Conservation (phyloP, 2,888 invertebrate genomes). For the Argyra leucocephala region DNA sequence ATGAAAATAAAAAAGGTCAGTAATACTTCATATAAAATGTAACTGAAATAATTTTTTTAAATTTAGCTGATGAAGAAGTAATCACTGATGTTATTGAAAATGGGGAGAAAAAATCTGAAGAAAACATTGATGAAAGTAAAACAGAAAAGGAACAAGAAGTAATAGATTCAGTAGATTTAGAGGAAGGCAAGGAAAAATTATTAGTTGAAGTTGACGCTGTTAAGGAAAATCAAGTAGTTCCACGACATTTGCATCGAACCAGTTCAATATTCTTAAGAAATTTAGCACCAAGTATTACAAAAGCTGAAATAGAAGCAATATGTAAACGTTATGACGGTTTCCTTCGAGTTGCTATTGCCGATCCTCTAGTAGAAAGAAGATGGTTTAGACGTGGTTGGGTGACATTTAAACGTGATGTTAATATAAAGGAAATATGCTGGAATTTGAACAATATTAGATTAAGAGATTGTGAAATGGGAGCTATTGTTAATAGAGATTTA, state of each 20-base stretch:
- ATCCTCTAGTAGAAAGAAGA: conserved; percentile 89
- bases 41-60: conserved; percentile 13
- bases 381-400: conserved; percentile 98
- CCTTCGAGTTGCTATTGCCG: conserved; percentile 88
- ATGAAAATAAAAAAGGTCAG: conserved; percentile 20
- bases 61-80: conserved; percentile 25
- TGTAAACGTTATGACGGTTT: conserved; percentile 89
- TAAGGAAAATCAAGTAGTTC: conserved; percentile 27
- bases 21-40: conserved; percentile 19
- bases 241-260: conserved; percentile 81
- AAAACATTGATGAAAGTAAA: conserved; percentile 22
- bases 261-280: conserved; percentile 94
- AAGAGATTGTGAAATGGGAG: conserved; percentile 50
- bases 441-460: conserved; percentile 85
- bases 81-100: not conserved
- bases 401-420: conserved; percentile 90
- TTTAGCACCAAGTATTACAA: conserved; percentile 89
- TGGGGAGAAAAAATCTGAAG: conserved; percentile 18
- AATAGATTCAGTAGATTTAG: conserved; percentile 43
- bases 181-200: conserved; percentile 45
- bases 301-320: conserved; percentile 92
- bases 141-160: conserved; percentile 21
- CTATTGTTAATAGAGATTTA: conserved; percentile 90
- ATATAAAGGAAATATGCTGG: conserved; percentile 99
- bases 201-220: conserved; percentile 35